These are phyloP conservation scores for Trachemys scripta DNA, from an alignment of 2,113 vertebrate genomes.

Conservation along the genomic window DNA sequence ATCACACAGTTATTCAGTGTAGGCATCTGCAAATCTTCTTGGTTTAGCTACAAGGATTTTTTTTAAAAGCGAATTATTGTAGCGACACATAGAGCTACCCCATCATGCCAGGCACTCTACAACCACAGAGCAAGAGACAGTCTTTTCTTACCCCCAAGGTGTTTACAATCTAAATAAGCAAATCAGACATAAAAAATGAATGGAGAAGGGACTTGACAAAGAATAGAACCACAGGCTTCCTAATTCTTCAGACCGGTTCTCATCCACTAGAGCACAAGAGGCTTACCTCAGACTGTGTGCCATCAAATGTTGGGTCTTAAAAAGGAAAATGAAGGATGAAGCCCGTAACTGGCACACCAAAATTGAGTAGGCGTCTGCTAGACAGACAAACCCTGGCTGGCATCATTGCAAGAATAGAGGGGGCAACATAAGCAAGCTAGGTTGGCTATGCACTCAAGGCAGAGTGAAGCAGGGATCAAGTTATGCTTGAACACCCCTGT, in stretches of 20 bases:
- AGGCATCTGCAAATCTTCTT: not conserved
- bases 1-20: not conserved
- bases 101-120: not conserved
- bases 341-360: not conserved
- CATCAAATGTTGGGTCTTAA: not conserved
- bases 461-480: not conserved
- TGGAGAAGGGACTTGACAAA: not conserved
- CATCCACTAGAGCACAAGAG: not conserved
- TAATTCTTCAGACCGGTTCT: not conserved
- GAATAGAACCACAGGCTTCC: not conserved
- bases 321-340: not conserved
- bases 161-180: not conserved
- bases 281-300: not conserved
- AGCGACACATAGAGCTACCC: not conserved
- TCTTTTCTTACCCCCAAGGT: not conserved
- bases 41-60: not conserved
- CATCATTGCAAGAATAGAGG: not conserved
- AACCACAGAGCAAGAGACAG: not conserved
- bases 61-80: not conserved
- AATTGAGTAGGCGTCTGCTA: not conserved
- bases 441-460: not conserved
- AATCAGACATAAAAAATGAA: not conserved
- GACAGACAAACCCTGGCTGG: not conserved
- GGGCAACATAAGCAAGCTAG: not conserved
- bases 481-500: not conserved